These are phyloP conservation scores for Hydrozoanthus gracilis DNA, from an alignment of 92 coral and sea anemone genomes.

Conservation along the genomic window DNA sequence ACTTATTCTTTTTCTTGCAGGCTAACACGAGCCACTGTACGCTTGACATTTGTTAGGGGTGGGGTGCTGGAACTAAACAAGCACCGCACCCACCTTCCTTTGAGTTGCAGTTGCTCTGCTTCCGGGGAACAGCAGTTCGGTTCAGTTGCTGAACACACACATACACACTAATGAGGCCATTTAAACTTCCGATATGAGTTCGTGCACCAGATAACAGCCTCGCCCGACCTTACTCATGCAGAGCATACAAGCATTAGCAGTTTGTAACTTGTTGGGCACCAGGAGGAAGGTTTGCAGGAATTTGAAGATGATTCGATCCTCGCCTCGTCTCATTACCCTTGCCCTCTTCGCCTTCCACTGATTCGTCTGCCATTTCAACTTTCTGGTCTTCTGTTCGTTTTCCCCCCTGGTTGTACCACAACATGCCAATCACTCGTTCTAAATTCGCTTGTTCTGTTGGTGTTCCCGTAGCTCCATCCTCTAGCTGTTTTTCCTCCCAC, in stretches of 20 bases:
- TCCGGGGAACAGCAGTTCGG: constrained; percentile 18
- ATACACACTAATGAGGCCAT: constrained; percentile 13
- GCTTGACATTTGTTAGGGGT: constrained; percentile 34
- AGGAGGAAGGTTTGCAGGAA: constrained; percentile 28
- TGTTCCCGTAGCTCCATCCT: constrained; percentile 51
- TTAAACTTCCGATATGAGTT: constrained; percentile 37
- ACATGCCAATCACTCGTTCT: constrained; percentile 81
- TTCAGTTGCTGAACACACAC: constrained; percentile 16
- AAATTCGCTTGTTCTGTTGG: constrained; percentile 57
- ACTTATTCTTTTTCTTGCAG: constrained; percentile 23
- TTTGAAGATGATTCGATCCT: constrained; percentile 47
- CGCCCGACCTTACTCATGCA: neutral
- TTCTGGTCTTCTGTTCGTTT: constrained; percentile 65
- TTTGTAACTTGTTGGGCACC: constrained; percentile 36
- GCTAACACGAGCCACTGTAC: constrained; percentile 39
- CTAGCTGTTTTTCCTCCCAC: constrained; percentile 85
- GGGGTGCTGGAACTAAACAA: constrained; percentile 18
- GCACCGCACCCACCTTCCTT: neutral
- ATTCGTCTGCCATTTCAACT: constrained; percentile 47
- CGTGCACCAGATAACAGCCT: constrained; percentile 36
- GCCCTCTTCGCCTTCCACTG: constrained; percentile 54
- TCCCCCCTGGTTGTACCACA: constrained; percentile 82
- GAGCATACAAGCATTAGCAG: constrained; percentile 31
- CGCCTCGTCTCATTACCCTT: constrained; percentile 39
- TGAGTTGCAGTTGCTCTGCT: neutral